Evolutionary conservation across 2,797 vertebrate species (phyloP).

Genomic region (Coreius guichenoti): DNA sequence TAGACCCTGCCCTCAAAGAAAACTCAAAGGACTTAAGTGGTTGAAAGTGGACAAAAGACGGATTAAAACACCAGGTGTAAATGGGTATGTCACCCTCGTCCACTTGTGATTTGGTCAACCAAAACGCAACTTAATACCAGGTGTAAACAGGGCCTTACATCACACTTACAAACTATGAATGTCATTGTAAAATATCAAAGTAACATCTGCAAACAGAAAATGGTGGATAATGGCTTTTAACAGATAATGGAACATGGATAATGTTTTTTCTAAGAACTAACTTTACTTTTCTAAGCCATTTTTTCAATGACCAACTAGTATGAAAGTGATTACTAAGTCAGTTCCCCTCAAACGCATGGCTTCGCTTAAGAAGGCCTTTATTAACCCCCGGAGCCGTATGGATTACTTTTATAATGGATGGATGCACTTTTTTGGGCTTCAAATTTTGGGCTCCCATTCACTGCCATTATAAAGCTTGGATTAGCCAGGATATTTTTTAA

Average conservation of each 20-base stretch:
- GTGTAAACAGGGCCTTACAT: neutral
- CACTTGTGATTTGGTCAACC: neutral
- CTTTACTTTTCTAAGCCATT: neutral
- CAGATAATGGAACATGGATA: neutral
- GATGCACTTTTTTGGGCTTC: too few species aligned
- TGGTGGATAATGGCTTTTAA: too few species aligned
- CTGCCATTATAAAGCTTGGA: too few species aligned
- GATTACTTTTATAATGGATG: too few species aligned
- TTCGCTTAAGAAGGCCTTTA: too few species aligned
- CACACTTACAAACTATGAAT: neutral
- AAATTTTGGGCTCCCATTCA: too few species aligned
- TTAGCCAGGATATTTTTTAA: too few species aligned
- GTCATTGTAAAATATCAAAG: neutral
- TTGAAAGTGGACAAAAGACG: neutral
- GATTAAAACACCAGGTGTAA: slow-evolving; percentile 1
- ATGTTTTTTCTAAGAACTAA: neutral
- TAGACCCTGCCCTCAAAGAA: neutral
- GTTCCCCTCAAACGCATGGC: too few species aligned
- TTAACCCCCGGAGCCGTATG: too few species aligned
- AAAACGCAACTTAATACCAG: neutral
- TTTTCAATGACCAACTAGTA: too few species aligned
- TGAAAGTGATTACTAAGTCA: neutral
- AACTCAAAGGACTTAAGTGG: neutral
- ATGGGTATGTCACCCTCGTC: neutral
- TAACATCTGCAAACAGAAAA: neutral